Base-by-base conservation (phyloP, 2,113 vertebrate species). In the Gnathonemus echidnorhynchus region DNA sequence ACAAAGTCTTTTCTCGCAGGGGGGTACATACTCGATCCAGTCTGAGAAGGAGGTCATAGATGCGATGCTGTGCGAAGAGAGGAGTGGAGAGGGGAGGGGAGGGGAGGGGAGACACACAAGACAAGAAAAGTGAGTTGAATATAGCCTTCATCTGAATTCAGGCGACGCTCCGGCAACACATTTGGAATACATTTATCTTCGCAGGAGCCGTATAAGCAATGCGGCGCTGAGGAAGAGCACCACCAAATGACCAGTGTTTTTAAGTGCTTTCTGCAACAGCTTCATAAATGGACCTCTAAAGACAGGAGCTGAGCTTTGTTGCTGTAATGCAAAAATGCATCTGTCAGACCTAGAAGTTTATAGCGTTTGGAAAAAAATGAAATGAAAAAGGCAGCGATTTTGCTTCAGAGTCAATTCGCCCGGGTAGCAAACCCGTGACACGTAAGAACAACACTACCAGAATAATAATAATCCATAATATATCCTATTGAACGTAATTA, bases 1-100 rank as follows among this genome's bases (percentile, higher is more conserved):
- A 98, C 95, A 91, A 97, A 98, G 88, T 97, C 98, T 93, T 96
- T 95, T 27, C 92, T 95, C 85, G 95, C 92, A 52, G 96, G 92
- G 27, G 95, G 90, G 89, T 95, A 95, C 97, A 96, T 97, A 94
- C 94, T 95, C 90, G 87, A 58, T 62, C 8, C 62, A 70, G 91
- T 87, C 90, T 91, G 89, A 93, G 35, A 53, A 74, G 58, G 42
- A 91, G 50, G 88, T 84, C 91, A 94, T 90, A 88, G 58, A 91
- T 21, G 80, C 62, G 42, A n/a, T 45, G 35, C 1, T 88, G 86
- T 39, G 31, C 46, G 50, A 77, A 10, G 27, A 27, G 70, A 39
- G 70, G 49, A 24, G 88, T 17, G 35, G 27, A 21, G 74, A 70
- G 7, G 53, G 39, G 17, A 62, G 90, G 46, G 39, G 17, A 62